phyloP scores from a whole-genome alignment of 2,888 invertebrate species.

The Brenthis hecate region DNA sequence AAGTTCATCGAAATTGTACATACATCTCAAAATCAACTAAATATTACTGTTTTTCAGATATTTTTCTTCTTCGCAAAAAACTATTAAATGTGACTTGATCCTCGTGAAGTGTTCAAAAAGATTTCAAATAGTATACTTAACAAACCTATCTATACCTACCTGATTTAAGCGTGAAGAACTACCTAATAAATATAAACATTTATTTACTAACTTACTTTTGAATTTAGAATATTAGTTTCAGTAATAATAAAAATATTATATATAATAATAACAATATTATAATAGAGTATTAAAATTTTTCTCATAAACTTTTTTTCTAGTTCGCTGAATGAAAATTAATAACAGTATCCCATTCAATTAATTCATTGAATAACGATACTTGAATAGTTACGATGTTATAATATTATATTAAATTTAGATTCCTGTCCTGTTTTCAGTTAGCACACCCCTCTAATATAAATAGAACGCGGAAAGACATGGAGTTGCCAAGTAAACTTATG shows the following conservation, averaged over 20 bases:
- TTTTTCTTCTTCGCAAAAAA: too few species aligned
- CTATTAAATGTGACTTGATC: too few species aligned
- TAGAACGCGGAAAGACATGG: conserved; percentile 47
- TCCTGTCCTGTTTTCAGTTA: conserved; percentile 66
- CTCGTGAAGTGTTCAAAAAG: too few species aligned
- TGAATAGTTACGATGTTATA: conserved; percentile 41
- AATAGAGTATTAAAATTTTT: background rate
- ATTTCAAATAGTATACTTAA: too few species aligned
- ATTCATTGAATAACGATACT: conserved; percentile 58
- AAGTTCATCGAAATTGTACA: too few species aligned
- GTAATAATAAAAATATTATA: conserved; percentile 23
- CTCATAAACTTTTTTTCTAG: background rate
- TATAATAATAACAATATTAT: background rate
- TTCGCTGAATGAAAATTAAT: background rate
- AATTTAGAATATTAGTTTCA: background rate
- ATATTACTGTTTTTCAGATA: too few species aligned
- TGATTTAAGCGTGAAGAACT: too few species aligned
- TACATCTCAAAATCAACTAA: too few species aligned
- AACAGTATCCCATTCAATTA: conserved; percentile 12
- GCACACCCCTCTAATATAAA: conserved; percentile 54
- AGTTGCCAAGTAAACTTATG: conserved; percentile 36
- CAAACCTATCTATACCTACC: too few species aligned
- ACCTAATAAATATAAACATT: too few species aligned
- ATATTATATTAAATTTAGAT: conserved; percentile 59
- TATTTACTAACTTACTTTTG: too few species aligned